Base-by-base conservation (phyloP, 2,797 vertebrate species). In the Dipus sagitta region DNA sequence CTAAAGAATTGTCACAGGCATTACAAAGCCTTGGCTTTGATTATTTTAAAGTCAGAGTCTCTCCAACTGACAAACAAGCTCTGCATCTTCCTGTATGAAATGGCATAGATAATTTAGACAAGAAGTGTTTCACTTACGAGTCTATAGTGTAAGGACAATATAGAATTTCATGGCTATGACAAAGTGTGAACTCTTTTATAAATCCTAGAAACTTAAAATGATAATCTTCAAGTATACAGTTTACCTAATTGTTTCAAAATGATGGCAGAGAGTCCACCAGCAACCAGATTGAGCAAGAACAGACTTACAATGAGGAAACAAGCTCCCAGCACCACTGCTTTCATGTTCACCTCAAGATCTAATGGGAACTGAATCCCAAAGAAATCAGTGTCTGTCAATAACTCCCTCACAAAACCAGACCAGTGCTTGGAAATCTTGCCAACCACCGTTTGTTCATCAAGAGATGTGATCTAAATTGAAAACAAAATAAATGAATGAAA, bases 231-330 rank as follows among this genome's bases (percentile, higher is more conserved):
- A 90, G 26, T 20, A 14, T 60, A 68, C 1, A 54, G 18, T 47
- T 86, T 86, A 71, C 47, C 23, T 23, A 88, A n/a, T 52, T 75
- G 28, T 47, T 72, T 77, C 83, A 64, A 32, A n/a, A 81, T n/a
- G 15, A 42, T n/a, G 71, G 67, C 58, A 58, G 17, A n/a, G 60
- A 75, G 34, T 28, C 0, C 23, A 13, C 2, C 28, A 17, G 28
- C n/a, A 52, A 13, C 14, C 65, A 52, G 21, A 58, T 64, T 64
- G 8, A 52, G 62, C 8, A 30, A 67, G 58, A 90, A 47, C 0
- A 77, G 26, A 98, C 99, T 99, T 97, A 99, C 99, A 0, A 99
- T 98, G 68, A 99, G 98, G 86, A 99, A 99, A 92, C 98, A 99
- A 3, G 98, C 98, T 32, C 98, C 98, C 0, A 99, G 74, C 98